These are phyloP conservation scores for Machimus rusticus DNA, from an alignment of 2,888 invertebrate genomes.

Conservation along the genomic window DNA sequence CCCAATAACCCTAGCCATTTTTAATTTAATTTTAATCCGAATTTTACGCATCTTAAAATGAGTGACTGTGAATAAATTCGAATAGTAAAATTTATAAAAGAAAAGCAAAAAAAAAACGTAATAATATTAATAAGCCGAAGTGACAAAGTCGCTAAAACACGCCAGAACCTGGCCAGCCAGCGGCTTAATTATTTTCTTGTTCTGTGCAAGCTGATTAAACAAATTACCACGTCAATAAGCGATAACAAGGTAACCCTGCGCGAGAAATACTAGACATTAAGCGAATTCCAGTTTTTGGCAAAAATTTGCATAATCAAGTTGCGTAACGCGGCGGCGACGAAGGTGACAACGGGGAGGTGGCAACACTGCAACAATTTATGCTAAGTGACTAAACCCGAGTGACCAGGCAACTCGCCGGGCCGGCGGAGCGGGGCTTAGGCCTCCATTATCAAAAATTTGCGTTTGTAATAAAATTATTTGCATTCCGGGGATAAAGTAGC, in stretches of 20 bases:
- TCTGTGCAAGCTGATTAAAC: background rate
- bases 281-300: background rate
- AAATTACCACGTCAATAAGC: conserved; percentile 11
- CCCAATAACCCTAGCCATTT: background rate
- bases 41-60: background rate
- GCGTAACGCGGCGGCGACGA: background rate
- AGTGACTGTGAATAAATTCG: background rate
- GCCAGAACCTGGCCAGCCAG: background rate
- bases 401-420: background rate
- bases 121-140: background rate
- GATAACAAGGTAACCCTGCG: background rate
- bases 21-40: background rate
- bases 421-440: background rate
- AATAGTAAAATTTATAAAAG: background rate
- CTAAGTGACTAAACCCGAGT: background rate
- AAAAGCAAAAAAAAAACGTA: background rate
- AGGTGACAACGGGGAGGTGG: background rate
- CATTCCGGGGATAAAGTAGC: background rate
- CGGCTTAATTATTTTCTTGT: background rate
- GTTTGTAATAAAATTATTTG: background rate
- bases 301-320: background rate
- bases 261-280: background rate
- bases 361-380: background rate
- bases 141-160: background rate
- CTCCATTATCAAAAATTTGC: background rate